These are phyloP conservation scores for Polyommatus icarus DNA, from an alignment of 2,888 invertebrate genomes.

Conservation along the genomic window DNA sequence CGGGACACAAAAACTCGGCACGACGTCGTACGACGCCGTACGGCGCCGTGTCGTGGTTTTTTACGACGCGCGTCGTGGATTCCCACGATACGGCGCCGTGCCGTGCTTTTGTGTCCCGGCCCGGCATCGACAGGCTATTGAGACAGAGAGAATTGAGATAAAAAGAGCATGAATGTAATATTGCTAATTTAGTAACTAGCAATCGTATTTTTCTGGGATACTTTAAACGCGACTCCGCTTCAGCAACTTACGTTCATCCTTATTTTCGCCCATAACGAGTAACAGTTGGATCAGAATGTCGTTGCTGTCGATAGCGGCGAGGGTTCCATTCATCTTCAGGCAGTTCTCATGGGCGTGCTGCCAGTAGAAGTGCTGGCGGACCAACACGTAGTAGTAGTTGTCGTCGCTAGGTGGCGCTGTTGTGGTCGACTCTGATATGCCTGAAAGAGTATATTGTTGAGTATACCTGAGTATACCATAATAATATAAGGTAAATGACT, in stretches of 20 bases:
- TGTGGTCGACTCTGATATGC: constrained; percentile 43
- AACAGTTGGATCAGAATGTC: constrained; percentile 62
- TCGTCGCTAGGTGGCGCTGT: constrained; percentile 62
- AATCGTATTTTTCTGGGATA: background rate
- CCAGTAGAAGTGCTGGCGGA: constrained; percentile 62
- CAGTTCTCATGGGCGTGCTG: constrained; percentile 71
- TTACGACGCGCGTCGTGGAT: too few relatives aligned
- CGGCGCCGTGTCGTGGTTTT: too few relatives aligned
- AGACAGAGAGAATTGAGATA: too few relatives aligned
- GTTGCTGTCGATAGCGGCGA: constrained; percentile 59
- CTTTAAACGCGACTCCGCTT: background rate
- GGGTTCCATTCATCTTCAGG: constrained; percentile 60
- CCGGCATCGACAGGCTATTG: too few relatives aligned
- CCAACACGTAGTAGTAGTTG: constrained; percentile 61
- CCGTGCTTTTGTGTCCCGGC: too few relatives aligned
- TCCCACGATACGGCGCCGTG: too few relatives aligned
- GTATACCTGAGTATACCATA: too few relatives aligned
- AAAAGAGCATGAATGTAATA: too few relatives aligned
- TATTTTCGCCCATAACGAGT: constrained; percentile 69
- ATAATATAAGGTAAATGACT: too few relatives aligned
- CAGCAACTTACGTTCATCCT: constrained; percentile 61
- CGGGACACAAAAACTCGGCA: too few relatives aligned
- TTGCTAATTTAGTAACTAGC: background rate
- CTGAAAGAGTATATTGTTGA: constrained; percentile 43
- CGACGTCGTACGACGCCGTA: too few relatives aligned